Conservation (phyloP, 2,888 invertebrate species). For the Nesidiocoris tenuis region DNA sequence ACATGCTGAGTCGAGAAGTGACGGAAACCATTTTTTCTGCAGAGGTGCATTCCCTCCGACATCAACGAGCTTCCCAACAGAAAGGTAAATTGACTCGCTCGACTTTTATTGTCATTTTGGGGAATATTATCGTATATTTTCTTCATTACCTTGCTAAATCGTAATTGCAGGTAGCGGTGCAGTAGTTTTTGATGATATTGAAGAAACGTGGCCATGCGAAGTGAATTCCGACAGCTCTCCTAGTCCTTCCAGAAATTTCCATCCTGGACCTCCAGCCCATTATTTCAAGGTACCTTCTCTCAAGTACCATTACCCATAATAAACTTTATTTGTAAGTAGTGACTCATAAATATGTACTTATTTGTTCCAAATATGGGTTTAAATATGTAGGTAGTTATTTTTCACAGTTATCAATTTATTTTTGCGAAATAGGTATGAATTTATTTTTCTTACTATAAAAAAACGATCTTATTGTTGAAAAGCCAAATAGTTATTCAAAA, state of each 20-base stretch:
- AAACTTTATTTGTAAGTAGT: no score
- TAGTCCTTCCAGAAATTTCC: slow-evolving; percentile 54
- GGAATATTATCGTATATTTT: neutral
- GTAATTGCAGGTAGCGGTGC: slow-evolving; percentile 66
- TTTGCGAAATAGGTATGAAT: no score
- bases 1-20: slow-evolving; percentile 59
- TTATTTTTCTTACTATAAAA: no score
- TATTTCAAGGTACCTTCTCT: slow-evolving; percentile 56
- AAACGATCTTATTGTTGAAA: no score
- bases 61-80: slow-evolving; percentile 53
- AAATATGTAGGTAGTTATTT: no score
- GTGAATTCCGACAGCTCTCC: slow-evolving; percentile 53
- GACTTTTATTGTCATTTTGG: slow-evolving; percentile 3
- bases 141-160: neutral
- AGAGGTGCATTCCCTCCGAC: slow-evolving; percentile 63
- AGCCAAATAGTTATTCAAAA: no score
- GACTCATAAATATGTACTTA: no score
- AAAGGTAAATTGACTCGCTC: slow-evolving; percentile 40
- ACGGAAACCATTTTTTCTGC: slow-evolving; percentile 65
- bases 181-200: slow-evolving; percentile 83
- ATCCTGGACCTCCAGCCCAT: slow-evolving; percentile 55
- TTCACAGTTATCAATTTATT: no score
- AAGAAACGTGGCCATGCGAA: slow-evolving; percentile 75
- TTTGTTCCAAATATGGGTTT: slow-evolving; percentile 1
- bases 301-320: no score